phyloP scores from a whole-genome alignment of 1,140 invertebrate genomes.

The Drosophila sechellia region DNA sequence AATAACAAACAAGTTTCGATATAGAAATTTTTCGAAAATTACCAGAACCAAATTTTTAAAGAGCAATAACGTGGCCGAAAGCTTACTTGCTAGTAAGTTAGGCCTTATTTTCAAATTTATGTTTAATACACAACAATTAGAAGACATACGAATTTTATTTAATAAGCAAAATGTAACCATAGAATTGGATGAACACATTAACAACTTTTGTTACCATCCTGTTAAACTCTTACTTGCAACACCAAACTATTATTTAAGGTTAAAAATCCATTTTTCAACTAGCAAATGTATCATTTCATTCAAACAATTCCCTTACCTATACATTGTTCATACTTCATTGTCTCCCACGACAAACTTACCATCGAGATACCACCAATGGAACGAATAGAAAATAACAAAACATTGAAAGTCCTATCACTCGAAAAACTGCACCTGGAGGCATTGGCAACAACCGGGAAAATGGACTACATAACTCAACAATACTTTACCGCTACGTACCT shows the following conservation, averaged over 20 bases:
- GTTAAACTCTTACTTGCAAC: conserved; percentile 1
- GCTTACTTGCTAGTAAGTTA: neutral
- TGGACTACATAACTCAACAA: neutral
- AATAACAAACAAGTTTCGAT: too few relatives aligned
- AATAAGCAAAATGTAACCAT: neutral
- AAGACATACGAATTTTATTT: conserved; percentile 8
- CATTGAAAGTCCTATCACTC: conserved; percentile 8
- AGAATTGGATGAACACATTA: neutral
- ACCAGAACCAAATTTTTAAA: conserved; percentile 15
- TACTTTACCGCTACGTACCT: too few relatives aligned
- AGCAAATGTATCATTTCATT: conserved; percentile 8
- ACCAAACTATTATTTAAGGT: conserved; percentile 18
- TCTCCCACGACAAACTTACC: neutral
- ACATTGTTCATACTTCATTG: conserved; percentile 10
- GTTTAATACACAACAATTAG: conserved; percentile 10
- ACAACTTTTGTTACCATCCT: neutral
- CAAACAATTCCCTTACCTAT: neutral
- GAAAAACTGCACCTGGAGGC: neutral
- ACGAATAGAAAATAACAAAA: neutral
- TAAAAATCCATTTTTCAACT: conserved; percentile 18
- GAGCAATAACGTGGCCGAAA: neutral
- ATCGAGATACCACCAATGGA: neutral
- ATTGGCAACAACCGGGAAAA: neutral
- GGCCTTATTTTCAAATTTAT: neutral
- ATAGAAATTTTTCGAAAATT: too few relatives aligned